Conservation (phyloP, 1,140 invertebrate species). For the Elysia chlorotica region DNA sequence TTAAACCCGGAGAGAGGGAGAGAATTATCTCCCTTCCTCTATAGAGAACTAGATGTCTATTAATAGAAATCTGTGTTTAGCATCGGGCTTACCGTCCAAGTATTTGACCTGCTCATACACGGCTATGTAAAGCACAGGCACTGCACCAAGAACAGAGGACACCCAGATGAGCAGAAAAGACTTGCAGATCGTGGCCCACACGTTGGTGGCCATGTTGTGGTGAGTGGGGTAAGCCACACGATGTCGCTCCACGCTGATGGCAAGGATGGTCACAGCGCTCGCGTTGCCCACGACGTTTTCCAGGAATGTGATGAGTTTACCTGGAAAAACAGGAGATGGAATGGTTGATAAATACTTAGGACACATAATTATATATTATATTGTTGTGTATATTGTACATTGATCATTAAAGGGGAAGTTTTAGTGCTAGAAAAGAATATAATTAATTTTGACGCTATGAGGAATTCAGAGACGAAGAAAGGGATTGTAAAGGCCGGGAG, state of each 20-base stretch:
- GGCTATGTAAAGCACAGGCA: slow-evolving; percentile 30
- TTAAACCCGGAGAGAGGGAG: too few species aligned
- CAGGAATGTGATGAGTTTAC: slow-evolving; percentile 82
- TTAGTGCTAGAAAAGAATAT: too few species aligned
- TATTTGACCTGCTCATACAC: slow-evolving; percentile 8
- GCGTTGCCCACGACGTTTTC: slow-evolving; percentile 91
- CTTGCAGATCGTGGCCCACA: slow-evolving; percentile 12
- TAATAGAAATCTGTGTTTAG: too few species aligned
- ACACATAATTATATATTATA: too few species aligned
- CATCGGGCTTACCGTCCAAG: slow-evolving; percentile 25
- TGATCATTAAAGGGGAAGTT: too few species aligned
- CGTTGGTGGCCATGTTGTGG: background rate
- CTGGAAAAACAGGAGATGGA: slow-evolving; percentile 42
- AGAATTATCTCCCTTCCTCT: too few species aligned
- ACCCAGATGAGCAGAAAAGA: slow-evolving; percentile 33
- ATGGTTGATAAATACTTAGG: too few species aligned
- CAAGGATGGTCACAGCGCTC: slow-evolving; percentile 90
- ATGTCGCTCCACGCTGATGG: slow-evolving; percentile 86
- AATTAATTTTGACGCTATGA: too few species aligned
- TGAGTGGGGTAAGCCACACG: slow-evolving; percentile 87
- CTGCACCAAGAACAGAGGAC: slow-evolving; percentile 15
- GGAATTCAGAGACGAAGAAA: too few species aligned
- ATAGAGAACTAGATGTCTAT: too few species aligned
- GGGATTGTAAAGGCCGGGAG: too few species aligned
- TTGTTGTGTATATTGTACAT: too few species aligned